Conservation (phyloP, 1,140 invertebrate species). For the Zaprionus capensis region DNA sequence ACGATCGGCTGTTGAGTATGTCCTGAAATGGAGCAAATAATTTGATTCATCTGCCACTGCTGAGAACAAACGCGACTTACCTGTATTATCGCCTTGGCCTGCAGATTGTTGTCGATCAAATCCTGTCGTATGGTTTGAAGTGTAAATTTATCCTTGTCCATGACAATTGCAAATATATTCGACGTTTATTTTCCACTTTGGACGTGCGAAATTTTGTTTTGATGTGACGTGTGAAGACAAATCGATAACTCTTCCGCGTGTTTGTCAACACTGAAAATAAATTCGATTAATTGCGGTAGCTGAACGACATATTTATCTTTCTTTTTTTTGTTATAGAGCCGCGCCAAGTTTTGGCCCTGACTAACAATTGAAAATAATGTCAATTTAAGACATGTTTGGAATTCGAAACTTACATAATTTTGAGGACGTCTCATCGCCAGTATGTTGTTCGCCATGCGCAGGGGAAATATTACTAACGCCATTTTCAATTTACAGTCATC, state of each 20-base stretch:
- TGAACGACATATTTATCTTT: neutral
- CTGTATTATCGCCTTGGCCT: slow-evolving; percentile 91
- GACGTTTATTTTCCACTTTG: slow-evolving; percentile 17
- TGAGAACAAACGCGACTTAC: slow-evolving; percentile 84
- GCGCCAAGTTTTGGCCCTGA: neutral
- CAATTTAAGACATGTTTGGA: neutral
- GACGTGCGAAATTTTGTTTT: slow-evolving; percentile 34
- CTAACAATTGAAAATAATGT: neutral
- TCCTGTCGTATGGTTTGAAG: slow-evolving; percentile 85
- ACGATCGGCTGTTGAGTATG: slow-evolving; percentile 88
- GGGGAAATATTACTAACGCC: neutral
- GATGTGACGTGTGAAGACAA: slow-evolving; percentile 38
- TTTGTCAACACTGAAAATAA: neutral
- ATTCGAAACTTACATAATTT: neutral
- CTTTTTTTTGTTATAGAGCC: neutral
- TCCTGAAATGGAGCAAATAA: slow-evolving; percentile 85
- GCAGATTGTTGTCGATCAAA: slow-evolving; percentile 89
- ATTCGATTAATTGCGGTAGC: neutral
- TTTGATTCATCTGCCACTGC: neutral
- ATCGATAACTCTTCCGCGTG: slow-evolving; percentile 18
- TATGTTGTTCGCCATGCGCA: neutral
- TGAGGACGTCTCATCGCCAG: neutral
- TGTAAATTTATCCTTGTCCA: slow-evolving; percentile 76
- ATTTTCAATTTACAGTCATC: neutral
- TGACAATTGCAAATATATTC: slow-evolving; percentile 27